phyloP scores from a whole-genome alignment of 2,888 invertebrate genomes.

The Pachydiplax longipennis region DNA sequence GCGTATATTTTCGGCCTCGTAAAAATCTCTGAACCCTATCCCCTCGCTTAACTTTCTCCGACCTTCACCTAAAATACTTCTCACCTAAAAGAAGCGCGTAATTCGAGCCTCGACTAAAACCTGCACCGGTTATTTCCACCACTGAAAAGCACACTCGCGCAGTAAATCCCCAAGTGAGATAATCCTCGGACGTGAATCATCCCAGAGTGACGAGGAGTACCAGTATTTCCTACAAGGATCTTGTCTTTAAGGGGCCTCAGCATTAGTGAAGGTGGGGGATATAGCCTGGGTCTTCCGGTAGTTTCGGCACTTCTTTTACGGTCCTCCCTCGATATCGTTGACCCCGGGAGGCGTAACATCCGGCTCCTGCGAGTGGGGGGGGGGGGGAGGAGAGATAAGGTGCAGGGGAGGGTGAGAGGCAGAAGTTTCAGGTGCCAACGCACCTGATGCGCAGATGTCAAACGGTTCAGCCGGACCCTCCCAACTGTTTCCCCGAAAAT shows the following conservation, averaged over 20 bases:
- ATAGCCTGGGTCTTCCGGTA: not conserved
- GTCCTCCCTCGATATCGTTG: not conserved
- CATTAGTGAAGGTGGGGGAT: not conserved
- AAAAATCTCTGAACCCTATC: too few species aligned
- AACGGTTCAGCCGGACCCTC: not conserved
- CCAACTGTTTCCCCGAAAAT: not conserved
- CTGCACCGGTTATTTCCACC: too few species aligned
- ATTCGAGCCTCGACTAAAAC: too few species aligned
- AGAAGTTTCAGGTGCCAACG: constrained; percentile 27
- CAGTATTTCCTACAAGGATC: not conserved
- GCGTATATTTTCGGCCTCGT: too few species aligned
- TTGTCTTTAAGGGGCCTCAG: not conserved
- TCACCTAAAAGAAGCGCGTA: too few species aligned
- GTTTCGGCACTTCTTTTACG: constrained; percentile 33
- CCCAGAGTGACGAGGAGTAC: not conserved
- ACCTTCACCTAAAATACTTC: too few species aligned
- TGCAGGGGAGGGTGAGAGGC: not conserved
- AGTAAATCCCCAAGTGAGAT: too few species aligned
- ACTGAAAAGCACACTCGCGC: too few species aligned
- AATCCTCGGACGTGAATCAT: too few species aligned
- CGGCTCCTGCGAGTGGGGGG: not conserved
- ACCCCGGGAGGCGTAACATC: constrained; percentile 12
- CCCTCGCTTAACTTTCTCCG: too few species aligned
- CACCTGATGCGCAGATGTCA: constrained; percentile 42
- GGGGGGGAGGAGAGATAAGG: not conserved